A percentile compares a stretch with the other conserved stretches of the same genome.
Conservation (phyloP, 2,113 vertebrate species). For the Tympanuchus pallidicinctus region DNA sequence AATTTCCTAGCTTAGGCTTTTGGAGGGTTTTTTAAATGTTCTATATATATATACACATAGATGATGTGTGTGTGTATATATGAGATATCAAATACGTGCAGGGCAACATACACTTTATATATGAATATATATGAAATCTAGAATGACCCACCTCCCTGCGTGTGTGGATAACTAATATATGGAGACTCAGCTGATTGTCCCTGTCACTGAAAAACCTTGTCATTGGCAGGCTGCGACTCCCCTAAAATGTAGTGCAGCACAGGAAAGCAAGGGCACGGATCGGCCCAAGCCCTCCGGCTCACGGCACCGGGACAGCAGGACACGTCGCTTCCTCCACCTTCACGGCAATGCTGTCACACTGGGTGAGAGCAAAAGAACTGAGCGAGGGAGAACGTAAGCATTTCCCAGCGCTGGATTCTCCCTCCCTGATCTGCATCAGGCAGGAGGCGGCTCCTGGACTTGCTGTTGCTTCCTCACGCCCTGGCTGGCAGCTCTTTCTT, state of each 20-base stretch:
- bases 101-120: slow-evolving; percentile 49
- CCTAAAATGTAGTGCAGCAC: background rate
- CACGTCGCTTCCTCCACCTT: background rate
- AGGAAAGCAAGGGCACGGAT: background rate
- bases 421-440: background rate
- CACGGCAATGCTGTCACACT: background rate
- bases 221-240: background rate
- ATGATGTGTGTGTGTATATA: background rate
- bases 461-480: background rate
- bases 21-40: slow-evolving; percentile 53
- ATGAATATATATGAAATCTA: slow-evolving; percentile 1
- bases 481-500: background rate
- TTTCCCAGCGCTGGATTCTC: background rate
- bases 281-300: background rate
- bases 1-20: slow-evolving; percentile 59
- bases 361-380: background rate
- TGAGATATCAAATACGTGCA: slow-evolving; percentile 50
- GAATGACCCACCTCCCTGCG: slow-evolving; percentile 8
- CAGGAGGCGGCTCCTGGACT: background rate
- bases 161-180: background rate
- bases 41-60: slow-evolving; percentile 7
- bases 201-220: background rate
- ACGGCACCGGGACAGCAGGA: background rate
- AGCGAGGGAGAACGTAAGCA: background rate
- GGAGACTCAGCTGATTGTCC: background rate